Percentiles rank a stretch among this genome's conserved stretches.
Evolutionary conservation across 2,113 vertebrate genomes (phyloP).

Genomic region (Forbesichthys papilliferus): DNA sequence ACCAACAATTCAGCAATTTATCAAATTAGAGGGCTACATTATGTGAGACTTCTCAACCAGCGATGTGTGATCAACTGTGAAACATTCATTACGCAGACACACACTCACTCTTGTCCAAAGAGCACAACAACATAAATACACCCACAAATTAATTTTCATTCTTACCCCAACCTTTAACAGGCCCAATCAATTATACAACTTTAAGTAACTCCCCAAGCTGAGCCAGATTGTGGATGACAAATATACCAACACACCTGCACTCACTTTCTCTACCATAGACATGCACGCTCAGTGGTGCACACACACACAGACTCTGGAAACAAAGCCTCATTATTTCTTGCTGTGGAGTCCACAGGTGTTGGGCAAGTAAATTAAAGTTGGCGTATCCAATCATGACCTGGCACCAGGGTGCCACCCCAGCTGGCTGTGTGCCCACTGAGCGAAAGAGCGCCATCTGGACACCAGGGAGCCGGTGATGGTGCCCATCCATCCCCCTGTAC

Average conservation of each 20-base stretch:
- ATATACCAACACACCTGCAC: background rate
- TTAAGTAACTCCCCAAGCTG: too few species aligned
- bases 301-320: slow-evolving; percentile 18
- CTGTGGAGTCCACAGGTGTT: slow-evolving; percentile 61
- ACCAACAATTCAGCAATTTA: background rate
- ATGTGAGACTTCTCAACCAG: background rate
- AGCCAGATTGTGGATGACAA: too few species aligned
- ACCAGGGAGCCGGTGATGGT: slow-evolving; percentile 46
- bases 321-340: slow-evolving; percentile 24
- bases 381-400: slow-evolving; percentile 50
- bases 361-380: slow-evolving; percentile 54
- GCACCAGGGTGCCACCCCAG: slow-evolving; percentile 59
- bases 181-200: too few species aligned
- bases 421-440: slow-evolving; percentile 59
- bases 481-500: slow-evolving; percentile 46
- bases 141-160: background rate
- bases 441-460: slow-evolving; percentile 70
- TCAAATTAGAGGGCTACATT: background rate
- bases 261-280: background rate
- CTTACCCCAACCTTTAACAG: too few species aligned
- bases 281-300: background rate
- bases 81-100: background rate
- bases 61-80: background rate
- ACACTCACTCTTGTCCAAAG: background rate
- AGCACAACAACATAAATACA: background rate